phyloP scores from a whole-genome alignment of 2,113 vertebrate genomes.

The Emydura subglobosa region DNA sequence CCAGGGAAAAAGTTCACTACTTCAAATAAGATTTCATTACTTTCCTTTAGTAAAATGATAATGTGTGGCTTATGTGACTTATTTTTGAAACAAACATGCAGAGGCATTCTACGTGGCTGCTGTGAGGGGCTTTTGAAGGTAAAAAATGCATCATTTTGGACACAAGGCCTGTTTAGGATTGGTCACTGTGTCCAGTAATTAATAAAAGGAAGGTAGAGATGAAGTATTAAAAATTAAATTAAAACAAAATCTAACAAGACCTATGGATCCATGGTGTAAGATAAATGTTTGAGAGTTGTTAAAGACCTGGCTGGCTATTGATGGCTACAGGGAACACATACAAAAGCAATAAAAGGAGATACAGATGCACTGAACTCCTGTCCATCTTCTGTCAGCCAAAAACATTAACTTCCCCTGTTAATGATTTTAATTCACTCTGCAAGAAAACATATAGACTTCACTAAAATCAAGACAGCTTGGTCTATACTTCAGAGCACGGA shows the following conservation, averaged over 20 bases:
- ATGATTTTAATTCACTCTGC: neutral
- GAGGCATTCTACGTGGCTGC: neutral
- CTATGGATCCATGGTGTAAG: neutral
- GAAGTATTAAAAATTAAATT: neutral
- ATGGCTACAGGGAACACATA: neutral
- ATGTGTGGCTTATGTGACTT: rapidly evolving
- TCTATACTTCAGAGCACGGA: neutral
- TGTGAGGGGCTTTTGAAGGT: neutral
- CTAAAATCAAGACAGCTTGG: neutral
- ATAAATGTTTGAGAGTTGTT: neutral
- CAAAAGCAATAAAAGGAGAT: neutral
- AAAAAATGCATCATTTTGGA: neutral
- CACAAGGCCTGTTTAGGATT: rapidly evolving
- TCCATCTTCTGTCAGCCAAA: neutral
- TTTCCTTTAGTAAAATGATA: neutral
- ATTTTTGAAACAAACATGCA: neutral
- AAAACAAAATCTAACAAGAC: neutral
- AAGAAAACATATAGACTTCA: neutral
- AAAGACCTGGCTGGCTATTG: neutral
- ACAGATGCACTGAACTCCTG: neutral
- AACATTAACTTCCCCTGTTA: neutral
- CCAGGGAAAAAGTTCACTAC: neutral
- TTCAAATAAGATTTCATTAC: neutral
- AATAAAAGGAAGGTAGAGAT: neutral
- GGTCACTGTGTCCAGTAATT: rapidly evolving